Evolutionary conservation across 35 echinoderm and acorn worm species (phyloP).

Genomic region (Lytechinus variegatus): DNA sequence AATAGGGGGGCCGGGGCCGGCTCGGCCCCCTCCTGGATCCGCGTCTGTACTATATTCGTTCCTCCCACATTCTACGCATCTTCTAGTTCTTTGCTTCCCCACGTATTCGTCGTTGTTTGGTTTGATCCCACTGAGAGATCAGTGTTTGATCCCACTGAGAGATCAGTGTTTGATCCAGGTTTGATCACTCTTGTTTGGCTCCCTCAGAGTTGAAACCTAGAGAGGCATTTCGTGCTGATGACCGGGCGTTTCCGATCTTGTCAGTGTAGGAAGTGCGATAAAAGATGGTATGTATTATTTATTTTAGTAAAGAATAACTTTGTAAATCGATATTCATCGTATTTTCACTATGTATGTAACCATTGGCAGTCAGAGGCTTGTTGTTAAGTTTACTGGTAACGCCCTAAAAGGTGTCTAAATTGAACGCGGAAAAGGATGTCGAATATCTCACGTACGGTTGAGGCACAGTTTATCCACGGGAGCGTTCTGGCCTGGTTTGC

Average conservation of each 20-base stretch:
- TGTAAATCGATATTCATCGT: neutral
- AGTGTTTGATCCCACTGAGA: no score
- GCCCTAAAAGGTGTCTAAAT: neutral
- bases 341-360: neutral
- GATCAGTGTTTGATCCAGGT: no score
- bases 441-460: neutral
- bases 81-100: no score
- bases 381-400: neutral
- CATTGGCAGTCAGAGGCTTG: neutral
- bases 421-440: neutral
- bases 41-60: no score
- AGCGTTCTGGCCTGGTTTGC: neutral
- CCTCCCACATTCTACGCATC: no score
- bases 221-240: neutral
- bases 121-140: no score
- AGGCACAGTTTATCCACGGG: neutral
- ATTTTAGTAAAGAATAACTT: neutral
- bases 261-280: neutral
- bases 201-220: neutral
- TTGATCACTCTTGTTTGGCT: neutral
- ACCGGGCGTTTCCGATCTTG: conserved; percentile 6
- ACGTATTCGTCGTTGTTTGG: no score
- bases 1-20: no score
- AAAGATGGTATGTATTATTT: conserved; percentile 26
- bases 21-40: no score